A percentile compares a stretch with the other conserved stretches of the same genome.
These are phyloP conservation scores for human DNA, from an alignment of 2,113 vertebrate genomes.

Conservation along the genomic window GRCh38 chr16:46938501-46939000, in stretches of 20 bases:
- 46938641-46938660: too few relatives aligned
- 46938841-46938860: neutral
- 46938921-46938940: neutral
- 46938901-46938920: neutral
- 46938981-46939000: neutral
- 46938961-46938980: neutral
- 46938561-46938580: too few relatives aligned
- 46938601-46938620: too few relatives aligned
- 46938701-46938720: too few relatives aligned
- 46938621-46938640: too few relatives aligned
- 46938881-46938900: neutral
- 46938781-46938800: neutral
- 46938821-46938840: too few relatives aligned
- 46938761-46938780: neutral
- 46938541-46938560: too few relatives aligned
- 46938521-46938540: too few relatives aligned
- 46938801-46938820: neutral
- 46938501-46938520: too few relatives aligned
- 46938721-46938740: neutral
- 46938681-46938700: too few relatives aligned
- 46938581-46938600: too few relatives aligned
- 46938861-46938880: neutral
- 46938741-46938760: neutral
- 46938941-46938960: neutral
- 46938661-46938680: too few relatives aligned